phyloP scores from a whole-genome alignment of 2,797 vertebrate species.

The Atherinosoma microstoma region DNA sequence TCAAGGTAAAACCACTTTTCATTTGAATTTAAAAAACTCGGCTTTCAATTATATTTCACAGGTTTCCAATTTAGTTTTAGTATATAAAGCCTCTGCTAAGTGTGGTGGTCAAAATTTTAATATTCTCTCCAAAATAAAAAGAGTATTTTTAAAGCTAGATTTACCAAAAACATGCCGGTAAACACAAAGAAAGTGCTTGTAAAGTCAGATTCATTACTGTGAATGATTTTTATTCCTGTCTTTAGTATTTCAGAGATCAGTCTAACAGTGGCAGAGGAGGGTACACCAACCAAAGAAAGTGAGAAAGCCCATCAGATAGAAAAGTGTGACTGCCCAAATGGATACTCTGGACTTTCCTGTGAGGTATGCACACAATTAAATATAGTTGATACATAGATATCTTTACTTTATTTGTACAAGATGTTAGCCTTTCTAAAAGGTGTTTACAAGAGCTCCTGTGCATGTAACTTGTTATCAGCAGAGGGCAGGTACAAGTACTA shows the following conservation, averaged over 20 bases:
- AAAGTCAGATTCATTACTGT: neutral
- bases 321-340: conserved; percentile 90
- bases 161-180: neutral
- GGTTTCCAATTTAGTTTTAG: neutral
- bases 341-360: conserved; percentile 94
- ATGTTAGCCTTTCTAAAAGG: neutral
- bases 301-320: conserved; percentile 90
- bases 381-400: neutral
- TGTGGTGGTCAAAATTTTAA: neutral
- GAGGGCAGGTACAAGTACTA: neutral
- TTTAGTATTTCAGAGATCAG: conserved; percentile 95
- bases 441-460: neutral
- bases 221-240: conserved; percentile 4
- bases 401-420: neutral
- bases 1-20: neutral
- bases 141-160: neutral
- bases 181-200: neutral
- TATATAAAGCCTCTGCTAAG: neutral
- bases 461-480: neutral
- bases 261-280: conserved; percentile 89
- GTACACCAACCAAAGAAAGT: conserved; percentile 78
- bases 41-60: neutral
- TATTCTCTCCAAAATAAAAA: neutral
- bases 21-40: neutral
- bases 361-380: conserved; percentile 84